Evolutionary conservation across 2,797 vertebrate species (phyloP).

Genomic region (Mormyrus proboscirostris): DNA sequence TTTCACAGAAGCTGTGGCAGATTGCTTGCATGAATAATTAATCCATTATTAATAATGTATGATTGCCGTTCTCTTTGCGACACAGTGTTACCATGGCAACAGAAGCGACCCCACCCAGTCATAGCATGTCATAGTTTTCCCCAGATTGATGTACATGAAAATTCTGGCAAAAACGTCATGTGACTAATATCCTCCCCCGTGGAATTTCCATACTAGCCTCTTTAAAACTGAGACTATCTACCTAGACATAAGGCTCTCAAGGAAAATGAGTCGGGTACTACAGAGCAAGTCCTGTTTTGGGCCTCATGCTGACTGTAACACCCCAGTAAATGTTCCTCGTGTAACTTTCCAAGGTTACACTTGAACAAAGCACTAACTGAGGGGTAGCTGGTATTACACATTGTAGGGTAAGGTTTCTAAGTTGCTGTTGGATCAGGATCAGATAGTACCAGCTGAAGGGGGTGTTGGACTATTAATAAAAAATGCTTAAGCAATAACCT

Average conservation of each 20-base stretch:
- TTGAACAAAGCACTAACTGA: neutral
- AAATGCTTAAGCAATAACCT: conserved; percentile 29
- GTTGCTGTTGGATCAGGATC: neutral
- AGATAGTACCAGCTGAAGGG: neutral
- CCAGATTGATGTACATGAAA: neutral
- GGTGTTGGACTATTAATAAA: conserved; percentile 20
- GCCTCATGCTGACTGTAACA: neutral
- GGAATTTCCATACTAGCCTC: neutral
- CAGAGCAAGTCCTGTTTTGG: neutral
- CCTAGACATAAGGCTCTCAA: neutral
- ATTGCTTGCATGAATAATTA: conserved; percentile 24
- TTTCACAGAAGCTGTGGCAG: conserved; percentile 17
- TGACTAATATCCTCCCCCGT: neutral
- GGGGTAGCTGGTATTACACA: neutral
- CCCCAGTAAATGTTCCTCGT: neutral
- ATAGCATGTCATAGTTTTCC: neutral
- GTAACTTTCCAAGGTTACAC: neutral
- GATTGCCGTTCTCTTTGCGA: neutral
- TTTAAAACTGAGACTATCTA: neutral
- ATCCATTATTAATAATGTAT: conserved; percentile 24
- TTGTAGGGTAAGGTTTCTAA: neutral
- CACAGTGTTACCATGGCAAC: conserved; percentile 7
- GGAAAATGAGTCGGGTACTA: neutral
- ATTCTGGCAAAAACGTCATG: neutral
- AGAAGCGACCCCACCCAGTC: neutral